Evolutionary conservation across 2,888 invertebrate species (phyloP).

Genomic region (Volucella zonaria): DNA sequence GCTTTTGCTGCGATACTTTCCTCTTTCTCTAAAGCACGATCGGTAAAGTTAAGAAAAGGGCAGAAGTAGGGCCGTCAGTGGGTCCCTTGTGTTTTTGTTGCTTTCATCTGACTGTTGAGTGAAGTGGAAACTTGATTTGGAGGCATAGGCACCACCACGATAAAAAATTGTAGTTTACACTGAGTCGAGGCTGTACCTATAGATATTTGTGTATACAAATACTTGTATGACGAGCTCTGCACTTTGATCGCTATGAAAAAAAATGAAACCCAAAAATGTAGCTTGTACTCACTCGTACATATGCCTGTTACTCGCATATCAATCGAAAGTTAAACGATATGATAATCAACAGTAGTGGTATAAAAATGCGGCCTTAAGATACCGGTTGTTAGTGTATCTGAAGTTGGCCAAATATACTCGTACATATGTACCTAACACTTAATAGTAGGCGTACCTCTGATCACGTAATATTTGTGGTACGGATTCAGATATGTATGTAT

Average conservation of each 20-base stretch:
- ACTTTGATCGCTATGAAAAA: neutral
- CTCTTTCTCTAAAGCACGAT: constrained; percentile 26
- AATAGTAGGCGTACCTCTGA: neutral
- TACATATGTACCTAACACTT: too few species aligned
- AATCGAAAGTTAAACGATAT: too few species aligned
- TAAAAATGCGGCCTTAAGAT: too few species aligned
- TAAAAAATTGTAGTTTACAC: too few species aligned
- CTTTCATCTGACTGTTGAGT: constrained; percentile 12
- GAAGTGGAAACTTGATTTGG: neutral
- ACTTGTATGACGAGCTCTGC: constrained; percentile 3
- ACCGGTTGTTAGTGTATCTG: too few species aligned
- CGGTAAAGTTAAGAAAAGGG: constrained; percentile 5
- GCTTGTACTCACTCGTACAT: too few species aligned
- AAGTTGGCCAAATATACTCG: too few species aligned
- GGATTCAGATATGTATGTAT: too few species aligned
- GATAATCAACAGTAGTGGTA: too few species aligned
- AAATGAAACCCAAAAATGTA: neutral
- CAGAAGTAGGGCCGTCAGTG: neutral
- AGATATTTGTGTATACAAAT: neutral
- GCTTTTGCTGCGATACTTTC: neutral
- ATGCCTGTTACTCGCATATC: too few species aligned
- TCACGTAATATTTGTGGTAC: too few species aligned
- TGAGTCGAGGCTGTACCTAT: too few species aligned
- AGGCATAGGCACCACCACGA: neutral
- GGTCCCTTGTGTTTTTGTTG: neutral